phyloP scores from a whole-genome alignment of 1,140 invertebrate species.

The Manduca sexta region DNA sequence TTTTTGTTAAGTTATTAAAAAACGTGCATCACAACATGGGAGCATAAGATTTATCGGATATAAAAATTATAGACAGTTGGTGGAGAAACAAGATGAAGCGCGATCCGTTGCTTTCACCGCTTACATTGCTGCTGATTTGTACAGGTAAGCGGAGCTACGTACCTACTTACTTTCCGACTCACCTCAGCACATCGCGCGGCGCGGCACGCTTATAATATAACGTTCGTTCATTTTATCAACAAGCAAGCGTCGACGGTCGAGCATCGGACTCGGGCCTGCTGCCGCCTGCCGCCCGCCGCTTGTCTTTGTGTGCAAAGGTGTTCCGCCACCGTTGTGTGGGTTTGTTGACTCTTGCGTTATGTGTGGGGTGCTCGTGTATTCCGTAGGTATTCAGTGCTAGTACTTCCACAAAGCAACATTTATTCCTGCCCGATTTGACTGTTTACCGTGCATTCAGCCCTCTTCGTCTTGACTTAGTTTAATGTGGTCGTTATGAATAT shows the following conservation, averaged over 20 bases:
- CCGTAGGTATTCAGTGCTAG: background rate
- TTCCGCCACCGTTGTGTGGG: slow-evolving; percentile 12
- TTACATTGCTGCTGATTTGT: slow-evolving; percentile 62
- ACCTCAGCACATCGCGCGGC: slow-evolving; percentile 24
- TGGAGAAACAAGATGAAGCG: slow-evolving; percentile 47
- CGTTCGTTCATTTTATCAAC: slow-evolving; percentile 29
- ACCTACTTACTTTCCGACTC: slow-evolving; percentile 59
- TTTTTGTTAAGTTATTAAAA: slow-evolving; percentile 39
- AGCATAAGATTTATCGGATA: slow-evolving; percentile 35
- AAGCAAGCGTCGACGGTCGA: slow-evolving; percentile 8
- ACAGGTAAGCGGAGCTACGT: slow-evolving; percentile 65
- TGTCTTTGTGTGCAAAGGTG: slow-evolving; percentile 16
- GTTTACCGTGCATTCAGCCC: too few relatives aligned
- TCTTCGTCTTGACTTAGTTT: too few relatives aligned
- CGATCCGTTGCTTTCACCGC: slow-evolving; percentile 60
- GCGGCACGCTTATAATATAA: slow-evolving; percentile 22
- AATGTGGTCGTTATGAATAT: too few relatives aligned
- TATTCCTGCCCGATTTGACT: background rate
- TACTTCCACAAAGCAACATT: background rate
- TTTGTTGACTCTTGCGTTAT: slow-evolving; percentile 15
- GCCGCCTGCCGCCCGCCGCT: slow-evolving; percentile 1
- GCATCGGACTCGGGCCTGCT: background rate
- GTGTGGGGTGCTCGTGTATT: background rate
- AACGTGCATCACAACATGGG: slow-evolving; percentile 37
- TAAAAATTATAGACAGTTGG: slow-evolving; percentile 57